Evolutionary conservation across 2,888 invertebrate genomes (phyloP).

Genomic region (Tuberolachnus salignus): DNA sequence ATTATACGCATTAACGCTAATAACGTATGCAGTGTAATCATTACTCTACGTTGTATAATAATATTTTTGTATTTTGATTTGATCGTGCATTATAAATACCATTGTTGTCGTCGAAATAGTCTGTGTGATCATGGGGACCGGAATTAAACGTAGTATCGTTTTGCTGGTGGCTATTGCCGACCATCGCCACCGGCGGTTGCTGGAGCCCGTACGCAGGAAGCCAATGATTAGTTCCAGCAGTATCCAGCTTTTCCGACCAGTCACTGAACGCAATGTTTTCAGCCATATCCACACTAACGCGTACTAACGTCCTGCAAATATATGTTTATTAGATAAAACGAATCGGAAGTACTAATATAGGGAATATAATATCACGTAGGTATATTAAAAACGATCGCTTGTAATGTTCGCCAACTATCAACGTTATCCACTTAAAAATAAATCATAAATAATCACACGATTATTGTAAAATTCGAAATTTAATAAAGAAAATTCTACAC

Average conservation of each 20-base stretch:
- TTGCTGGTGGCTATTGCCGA: constrained; percentile 40
- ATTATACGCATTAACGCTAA: not conserved
- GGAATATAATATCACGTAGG: no score
- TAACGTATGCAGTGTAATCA: no score
- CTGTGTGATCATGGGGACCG: constrained; percentile 29
- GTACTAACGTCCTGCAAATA: constrained; percentile 37
- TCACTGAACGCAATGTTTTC: constrained; percentile 72
- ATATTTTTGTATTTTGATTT: not conserved
- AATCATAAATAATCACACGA: no score
- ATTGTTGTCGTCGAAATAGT: constrained; percentile 52
- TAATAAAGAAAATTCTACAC: no score
- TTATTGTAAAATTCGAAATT: no score
- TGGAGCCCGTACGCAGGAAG: constrained; percentile 80
- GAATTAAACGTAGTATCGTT: constrained; percentile 48
- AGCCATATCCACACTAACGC: constrained; percentile 61
- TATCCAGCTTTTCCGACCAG: constrained; percentile 67
- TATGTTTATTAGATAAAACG: not conserved
- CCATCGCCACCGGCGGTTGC: constrained; percentile 65
- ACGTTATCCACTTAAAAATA: not conserved
- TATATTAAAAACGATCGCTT: no score
- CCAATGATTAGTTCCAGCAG: constrained; percentile 75
- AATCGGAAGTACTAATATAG: not conserved
- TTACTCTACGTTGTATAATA: no score
- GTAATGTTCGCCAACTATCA: not conserved
- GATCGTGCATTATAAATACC: constrained; percentile 36